Percentiles rank a stretch among this genome's conserved stretches.
These are phyloP conservation scores for Bacillus rossius DNA, from an alignment of 1,140 invertebrate genomes.

Conservation along the genomic window DNA sequence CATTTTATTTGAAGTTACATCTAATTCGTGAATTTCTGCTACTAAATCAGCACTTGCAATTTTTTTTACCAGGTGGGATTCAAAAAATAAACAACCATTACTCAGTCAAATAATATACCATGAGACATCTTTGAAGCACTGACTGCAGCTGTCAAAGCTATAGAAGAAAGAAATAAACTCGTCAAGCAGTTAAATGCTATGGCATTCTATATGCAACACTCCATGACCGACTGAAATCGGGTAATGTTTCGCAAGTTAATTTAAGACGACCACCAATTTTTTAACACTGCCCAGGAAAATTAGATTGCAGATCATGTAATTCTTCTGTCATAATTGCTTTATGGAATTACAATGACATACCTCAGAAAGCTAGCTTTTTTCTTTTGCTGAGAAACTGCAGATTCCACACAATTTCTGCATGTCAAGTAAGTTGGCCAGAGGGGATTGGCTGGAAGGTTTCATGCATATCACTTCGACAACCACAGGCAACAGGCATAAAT, in stretches of 20 bases:
- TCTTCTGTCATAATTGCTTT: slow-evolving; percentile 1
- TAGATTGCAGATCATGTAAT: slow-evolving; percentile 10
- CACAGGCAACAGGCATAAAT: slow-evolving; percentile 38
- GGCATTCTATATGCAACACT: background rate
- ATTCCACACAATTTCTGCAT: slow-evolving; percentile 29
- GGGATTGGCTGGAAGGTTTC: slow-evolving; percentile 33
- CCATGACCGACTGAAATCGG: background rate
- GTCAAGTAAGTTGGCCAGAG: slow-evolving; percentile 26
- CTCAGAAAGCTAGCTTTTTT: slow-evolving; percentile 23
- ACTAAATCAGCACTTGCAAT: no score
- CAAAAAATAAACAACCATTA: no score
- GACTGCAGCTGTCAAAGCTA: no score
- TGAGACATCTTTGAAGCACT: no score
- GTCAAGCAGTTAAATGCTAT: background rate
- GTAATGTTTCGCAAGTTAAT: background rate
- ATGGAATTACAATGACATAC: background rate
- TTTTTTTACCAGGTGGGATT: no score
- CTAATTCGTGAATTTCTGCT: no score
- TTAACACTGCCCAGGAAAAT: background rate
- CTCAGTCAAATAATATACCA: no score
- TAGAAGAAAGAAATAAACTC: background rate
- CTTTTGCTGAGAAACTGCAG: slow-evolving; percentile 25
- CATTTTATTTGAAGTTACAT: no score
- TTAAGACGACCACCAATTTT: background rate
- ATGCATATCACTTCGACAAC: slow-evolving; percentile 26